These are phyloP conservation scores for Lethrus apterus DNA, from an alignment of 1,140 invertebrate genomes.

Conservation along the genomic window DNA sequence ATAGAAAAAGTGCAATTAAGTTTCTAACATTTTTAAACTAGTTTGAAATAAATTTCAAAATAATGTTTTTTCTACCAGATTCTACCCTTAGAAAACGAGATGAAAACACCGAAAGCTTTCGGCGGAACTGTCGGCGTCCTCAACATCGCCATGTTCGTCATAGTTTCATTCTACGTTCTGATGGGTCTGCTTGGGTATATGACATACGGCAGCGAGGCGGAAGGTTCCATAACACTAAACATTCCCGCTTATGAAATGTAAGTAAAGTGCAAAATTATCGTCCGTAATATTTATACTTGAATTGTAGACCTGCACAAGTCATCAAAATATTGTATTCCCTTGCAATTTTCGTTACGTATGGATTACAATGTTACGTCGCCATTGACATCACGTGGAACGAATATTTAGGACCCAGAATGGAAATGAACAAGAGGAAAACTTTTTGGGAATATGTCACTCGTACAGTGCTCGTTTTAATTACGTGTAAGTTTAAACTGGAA, in stretches of 20 bases:
- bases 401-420: slow-evolving; percentile 44
- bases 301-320: slow-evolving; percentile 46
- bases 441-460: slow-evolving; percentile 64
- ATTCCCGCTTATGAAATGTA: slow-evolving; percentile 52
- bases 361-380: slow-evolving; percentile 83
- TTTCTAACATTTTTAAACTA: too few relatives aligned
- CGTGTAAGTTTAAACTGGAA: slow-evolving; percentile 60
- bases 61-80: slow-evolving; percentile 49
- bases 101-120: slow-evolving; percentile 69
- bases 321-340: slow-evolving; percentile 71
- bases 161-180: slow-evolving; percentile 61
- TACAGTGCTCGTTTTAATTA: slow-evolving; percentile 59
- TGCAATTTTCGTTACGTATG: slow-evolving; percentile 77
- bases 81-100: slow-evolving; percentile 78
- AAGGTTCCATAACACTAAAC: slow-evolving; percentile 64
- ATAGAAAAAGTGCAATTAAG: too few relatives aligned
- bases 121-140: slow-evolving; percentile 63
- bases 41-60: background rate
- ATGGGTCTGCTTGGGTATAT: slow-evolving; percentile 78
- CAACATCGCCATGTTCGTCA: slow-evolving; percentile 67
- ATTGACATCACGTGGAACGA: slow-evolving; percentile 81
- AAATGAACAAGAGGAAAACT: slow-evolving; percentile 38
- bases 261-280: slow-evolving; percentile 29
- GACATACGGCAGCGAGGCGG: slow-evolving; percentile 55
- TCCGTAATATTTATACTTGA: background rate